A percentile compares a stretch with the other conserved stretches of the same genome.
phyloP scores from a whole-genome alignment of 2,888 invertebrate species.

The Ormyrus pomaceus region DNA sequence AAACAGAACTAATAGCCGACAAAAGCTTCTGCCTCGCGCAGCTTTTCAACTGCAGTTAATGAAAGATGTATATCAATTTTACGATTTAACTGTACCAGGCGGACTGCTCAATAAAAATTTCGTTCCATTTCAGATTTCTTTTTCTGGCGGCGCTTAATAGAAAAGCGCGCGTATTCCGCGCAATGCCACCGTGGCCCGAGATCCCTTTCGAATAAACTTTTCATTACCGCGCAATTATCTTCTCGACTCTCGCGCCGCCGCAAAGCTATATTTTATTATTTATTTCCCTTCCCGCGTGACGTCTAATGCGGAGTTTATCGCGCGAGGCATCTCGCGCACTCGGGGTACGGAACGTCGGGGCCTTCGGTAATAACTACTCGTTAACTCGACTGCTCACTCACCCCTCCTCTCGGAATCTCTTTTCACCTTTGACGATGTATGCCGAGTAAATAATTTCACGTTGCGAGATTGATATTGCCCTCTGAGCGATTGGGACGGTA shows the following conservation, averaged over 20 bases:
- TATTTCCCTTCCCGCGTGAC: constrained; percentile 12
- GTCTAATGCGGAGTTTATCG: constrained; percentile 15
- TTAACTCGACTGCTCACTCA: constrained; percentile 5
- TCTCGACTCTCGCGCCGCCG: background rate
- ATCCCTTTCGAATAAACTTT: constrained; percentile 19
- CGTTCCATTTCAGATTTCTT: constrained; percentile 23
- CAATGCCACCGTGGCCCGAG: background rate
- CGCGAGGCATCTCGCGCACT: constrained; percentile 13
- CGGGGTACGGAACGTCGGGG: background rate
- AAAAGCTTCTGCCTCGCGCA: background rate
- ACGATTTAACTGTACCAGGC: background rate
- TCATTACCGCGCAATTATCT: constrained; percentile 18
- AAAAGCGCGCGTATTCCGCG: background rate
- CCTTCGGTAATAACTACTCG: constrained; percentile 7
- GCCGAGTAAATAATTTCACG: background rate
- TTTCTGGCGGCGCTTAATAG: background rate
- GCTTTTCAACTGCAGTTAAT: background rate
- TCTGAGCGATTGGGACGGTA: background rate
- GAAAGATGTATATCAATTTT: constrained; percentile 25
- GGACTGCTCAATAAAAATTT: background rate
- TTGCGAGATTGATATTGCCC: background rate
- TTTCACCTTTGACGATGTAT: too few relatives aligned
- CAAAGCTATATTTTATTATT: constrained; percentile 37
- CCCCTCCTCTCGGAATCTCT: too few relatives aligned
- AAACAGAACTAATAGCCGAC: too few relatives aligned